Conservation (phyloP, 2,888 invertebrate species). For the Altica lythri region DNA sequence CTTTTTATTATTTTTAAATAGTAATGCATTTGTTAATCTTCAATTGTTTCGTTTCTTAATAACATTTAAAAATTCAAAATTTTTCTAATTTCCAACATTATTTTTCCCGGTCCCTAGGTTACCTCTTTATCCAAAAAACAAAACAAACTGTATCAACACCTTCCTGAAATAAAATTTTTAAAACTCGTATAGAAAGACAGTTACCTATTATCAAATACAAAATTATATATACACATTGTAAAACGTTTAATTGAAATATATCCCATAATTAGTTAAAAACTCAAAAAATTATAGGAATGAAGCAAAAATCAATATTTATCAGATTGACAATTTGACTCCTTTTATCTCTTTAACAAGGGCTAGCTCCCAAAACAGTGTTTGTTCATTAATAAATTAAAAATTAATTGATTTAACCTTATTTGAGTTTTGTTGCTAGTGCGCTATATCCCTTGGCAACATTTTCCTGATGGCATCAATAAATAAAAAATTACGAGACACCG, state of each 20-base stretch:
- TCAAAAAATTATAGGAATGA: background rate
- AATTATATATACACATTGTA: background rate
- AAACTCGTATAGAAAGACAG: no score
- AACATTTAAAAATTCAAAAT: no score
- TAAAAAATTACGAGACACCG: conserved; percentile 25
- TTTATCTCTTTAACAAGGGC: background rate
- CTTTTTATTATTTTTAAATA: no score
- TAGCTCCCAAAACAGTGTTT: background rate
- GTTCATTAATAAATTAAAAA: background rate
- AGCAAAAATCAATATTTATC: background rate
- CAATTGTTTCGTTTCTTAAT: no score
- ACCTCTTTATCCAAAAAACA: no score
- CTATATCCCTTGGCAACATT: conserved; percentile 38
- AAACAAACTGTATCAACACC: no score
- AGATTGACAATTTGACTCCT: no score
- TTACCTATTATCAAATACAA: no score
- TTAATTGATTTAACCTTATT: background rate
- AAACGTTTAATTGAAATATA: background rate
- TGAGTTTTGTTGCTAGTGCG: conserved; percentile 36
- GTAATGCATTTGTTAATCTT: no score
- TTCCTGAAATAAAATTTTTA: no score
- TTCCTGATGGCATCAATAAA: conserved; percentile 31
- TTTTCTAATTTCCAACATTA: no score
- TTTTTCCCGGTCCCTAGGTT: no score
- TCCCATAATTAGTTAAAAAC: background rate